These are phyloP conservation scores for Oreochromis grahami DNA, from an alignment of 2,797 vertebrate genomes.

Conservation along the genomic window DNA sequence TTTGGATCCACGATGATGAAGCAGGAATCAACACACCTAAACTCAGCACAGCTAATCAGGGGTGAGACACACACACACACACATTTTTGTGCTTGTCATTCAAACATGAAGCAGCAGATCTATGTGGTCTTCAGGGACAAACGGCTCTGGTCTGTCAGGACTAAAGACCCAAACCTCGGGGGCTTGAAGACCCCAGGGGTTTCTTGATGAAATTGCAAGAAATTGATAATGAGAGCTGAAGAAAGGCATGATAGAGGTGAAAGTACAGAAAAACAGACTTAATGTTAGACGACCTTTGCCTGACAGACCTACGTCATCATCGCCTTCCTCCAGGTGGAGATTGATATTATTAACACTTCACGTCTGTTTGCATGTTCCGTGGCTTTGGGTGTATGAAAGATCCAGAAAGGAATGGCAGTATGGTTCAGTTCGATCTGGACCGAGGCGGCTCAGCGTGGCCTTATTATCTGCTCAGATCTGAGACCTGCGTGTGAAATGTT, in stretches of 20 bases:
- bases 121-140: not conserved
- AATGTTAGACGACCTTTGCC: not conserved
- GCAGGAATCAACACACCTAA: constrained; percentile 15
- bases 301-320: not conserved
- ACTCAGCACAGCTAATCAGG: constrained; percentile 9
- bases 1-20: not conserved
- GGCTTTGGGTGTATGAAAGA: not conserved
- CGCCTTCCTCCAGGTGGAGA: not conserved
- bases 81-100: not conserved
- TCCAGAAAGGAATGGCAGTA: not conserved
- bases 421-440: not conserved
- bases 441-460: not conserved
- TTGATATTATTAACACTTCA: not conserved
- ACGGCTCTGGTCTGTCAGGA: not conserved
- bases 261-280: not conserved
- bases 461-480: not conserved
- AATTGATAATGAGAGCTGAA: not conserved
- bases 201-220: not conserved
- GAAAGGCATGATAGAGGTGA: not conserved
- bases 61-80: constrained; percentile 41
- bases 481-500: not conserved
- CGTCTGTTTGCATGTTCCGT: not conserved
- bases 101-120: not conserved
- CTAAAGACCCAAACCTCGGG: not conserved
- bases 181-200: not conserved